phyloP scores from a whole-genome alignment of 2,888 invertebrate species.

The Mimachlamys varia region DNA sequence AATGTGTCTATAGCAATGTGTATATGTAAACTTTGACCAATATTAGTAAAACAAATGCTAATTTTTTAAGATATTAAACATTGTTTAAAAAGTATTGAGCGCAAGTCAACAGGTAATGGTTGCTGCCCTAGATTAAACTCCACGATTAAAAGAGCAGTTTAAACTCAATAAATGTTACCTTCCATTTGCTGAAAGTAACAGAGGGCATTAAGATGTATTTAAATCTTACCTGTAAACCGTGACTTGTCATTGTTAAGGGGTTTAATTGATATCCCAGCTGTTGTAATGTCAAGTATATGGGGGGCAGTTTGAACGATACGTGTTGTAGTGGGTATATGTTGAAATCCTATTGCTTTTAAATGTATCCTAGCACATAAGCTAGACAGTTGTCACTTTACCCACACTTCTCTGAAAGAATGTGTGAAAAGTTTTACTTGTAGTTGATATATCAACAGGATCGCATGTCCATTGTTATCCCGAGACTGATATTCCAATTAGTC shows the following conservation, averaged over 20 bases:
- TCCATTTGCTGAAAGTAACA: background rate
- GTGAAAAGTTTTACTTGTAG: background rate
- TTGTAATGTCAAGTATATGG: slow-evolving; percentile 4
- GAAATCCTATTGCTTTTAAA: background rate
- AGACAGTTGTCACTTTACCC: background rate
- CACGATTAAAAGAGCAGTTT: no score
- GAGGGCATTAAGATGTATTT: background rate
- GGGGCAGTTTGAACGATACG: background rate
- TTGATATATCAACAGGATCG: background rate
- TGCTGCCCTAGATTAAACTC: background rate
- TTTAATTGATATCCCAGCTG: background rate
- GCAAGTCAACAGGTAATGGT: background rate
- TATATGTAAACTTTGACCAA: no score
- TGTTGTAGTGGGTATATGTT: background rate
- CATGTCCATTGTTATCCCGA: no score
- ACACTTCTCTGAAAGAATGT: background rate
- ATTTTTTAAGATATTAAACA: no score
- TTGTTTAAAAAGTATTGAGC: no score
- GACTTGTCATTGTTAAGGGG: background rate
- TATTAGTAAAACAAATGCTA: no score
- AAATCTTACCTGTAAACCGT: background rate
- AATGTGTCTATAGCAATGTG: no score
- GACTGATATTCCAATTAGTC: no score
- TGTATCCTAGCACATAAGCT: background rate
- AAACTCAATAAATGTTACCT: background rate